Percentiles rank a stretch among this genome's conserved stretches.
Evolutionary conservation across 2,888 invertebrate genomes (phyloP).

Genomic region (Leptinotarsa peninsularis): DNA sequence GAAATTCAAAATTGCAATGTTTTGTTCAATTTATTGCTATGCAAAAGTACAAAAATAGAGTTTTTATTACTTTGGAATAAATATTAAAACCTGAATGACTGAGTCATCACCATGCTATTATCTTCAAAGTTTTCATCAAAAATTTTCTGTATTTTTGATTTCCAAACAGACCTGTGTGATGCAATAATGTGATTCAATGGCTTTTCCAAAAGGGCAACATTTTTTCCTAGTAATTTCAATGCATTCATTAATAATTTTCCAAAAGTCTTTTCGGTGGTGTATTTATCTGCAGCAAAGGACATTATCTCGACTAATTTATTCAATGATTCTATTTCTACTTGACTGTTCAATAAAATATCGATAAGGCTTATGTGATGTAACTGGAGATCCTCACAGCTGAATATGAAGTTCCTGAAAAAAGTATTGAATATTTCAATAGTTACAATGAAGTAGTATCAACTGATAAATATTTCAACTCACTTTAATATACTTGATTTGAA

Average conservation of each 20-base stretch:
- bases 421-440: neutral
- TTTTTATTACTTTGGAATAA: neutral
- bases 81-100: slow-evolving; percentile 46
- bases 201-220: slow-evolving; percentile 45
- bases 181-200: slow-evolving; percentile 51
- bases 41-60: too few species aligned
- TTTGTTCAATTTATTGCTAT: too few species aligned
- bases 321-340: slow-evolving; percentile 41
- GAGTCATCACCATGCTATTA: slow-evolving; percentile 43
- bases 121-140: slow-evolving; percentile 46
- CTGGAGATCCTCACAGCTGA: slow-evolving; percentile 40
- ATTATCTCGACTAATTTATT: slow-evolving; percentile 48
- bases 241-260: slow-evolving; percentile 51
- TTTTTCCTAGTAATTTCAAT: slow-evolving; percentile 43
- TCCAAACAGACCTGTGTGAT: slow-evolving; percentile 52
- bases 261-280: slow-evolving; percentile 46
- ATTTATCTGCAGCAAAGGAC: slow-evolving; percentile 44
- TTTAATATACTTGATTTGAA: slow-evolving; percentile 46
- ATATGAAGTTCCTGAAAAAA: slow-evolving; percentile 43
- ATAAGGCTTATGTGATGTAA: slow-evolving; percentile 46
- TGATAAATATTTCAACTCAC: slow-evolving; percentile 27
- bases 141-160: slow-evolving; percentile 48
- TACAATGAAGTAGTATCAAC: neutral
- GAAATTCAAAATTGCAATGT: too few species aligned
- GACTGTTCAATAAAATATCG: slow-evolving; percentile 44